Conservation (phyloP, 2,113 vertebrate genomes). For the Paradoxurus hermaphroditus region DNA sequence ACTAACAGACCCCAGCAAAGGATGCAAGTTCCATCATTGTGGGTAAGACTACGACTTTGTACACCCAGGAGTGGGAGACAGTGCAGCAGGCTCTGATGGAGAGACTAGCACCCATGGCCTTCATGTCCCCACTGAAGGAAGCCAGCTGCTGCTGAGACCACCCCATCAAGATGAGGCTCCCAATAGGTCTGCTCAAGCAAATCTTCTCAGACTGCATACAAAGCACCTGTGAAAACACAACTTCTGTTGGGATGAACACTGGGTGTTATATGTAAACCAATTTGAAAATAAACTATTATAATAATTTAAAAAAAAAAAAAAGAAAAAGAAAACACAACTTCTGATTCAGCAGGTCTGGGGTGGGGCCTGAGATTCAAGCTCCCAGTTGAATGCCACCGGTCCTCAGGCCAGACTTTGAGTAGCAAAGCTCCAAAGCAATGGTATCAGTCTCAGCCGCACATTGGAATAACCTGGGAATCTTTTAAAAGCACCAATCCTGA, state of each 20-base stretch:
- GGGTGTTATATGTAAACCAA: too few species aligned
- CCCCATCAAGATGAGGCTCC: background rate
- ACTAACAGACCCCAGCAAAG: background rate
- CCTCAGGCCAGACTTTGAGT: background rate
- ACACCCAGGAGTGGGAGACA: background rate
- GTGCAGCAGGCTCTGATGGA: background rate
- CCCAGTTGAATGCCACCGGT: background rate
- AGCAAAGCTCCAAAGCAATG: background rate
- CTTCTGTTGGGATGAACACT: too few species aligned
- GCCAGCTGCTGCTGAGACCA: background rate
- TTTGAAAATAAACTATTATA: too few species aligned
- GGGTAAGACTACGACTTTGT: background rate
- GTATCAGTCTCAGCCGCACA: background rate
- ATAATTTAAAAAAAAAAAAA: too few species aligned
- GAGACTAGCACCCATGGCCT: background rate
- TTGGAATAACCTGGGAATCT: background rate
- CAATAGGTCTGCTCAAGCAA: background rate
- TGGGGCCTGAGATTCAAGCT: background rate
- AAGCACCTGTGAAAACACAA: background rate
- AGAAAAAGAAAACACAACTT: background rate
- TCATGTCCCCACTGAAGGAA: background rate
- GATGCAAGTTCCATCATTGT: background rate
- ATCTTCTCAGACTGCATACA: background rate
- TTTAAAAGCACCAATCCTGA: background rate
- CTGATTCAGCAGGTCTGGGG: background rate